phyloP scores from a whole-genome alignment of 2,888 invertebrate species.

The Scaptomyza caliginosa region DNA sequence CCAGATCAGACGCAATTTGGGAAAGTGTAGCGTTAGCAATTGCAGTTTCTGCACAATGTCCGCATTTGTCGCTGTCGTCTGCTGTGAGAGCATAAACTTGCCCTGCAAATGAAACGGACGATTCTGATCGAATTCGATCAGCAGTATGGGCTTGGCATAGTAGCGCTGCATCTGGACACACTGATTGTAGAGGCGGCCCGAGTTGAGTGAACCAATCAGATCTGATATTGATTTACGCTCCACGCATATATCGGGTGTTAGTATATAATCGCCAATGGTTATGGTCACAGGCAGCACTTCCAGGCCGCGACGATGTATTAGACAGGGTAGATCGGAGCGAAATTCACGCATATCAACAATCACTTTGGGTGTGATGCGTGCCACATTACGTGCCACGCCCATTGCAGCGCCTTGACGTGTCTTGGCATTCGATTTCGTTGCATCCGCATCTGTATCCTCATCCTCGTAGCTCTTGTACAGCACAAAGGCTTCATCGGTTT shows the following conservation, averaged over 20 bases:
- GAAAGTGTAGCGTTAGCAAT: constrained; percentile 97
- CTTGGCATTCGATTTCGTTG: constrained; percentile 87
- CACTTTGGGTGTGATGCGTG: constrained; percentile 84
- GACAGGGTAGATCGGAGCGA: constrained; percentile 96
- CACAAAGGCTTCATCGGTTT: constrained; percentile 87
- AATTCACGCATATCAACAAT: constrained; percentile 99
- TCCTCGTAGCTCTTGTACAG: constrained; percentile 79
- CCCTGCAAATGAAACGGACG: constrained; percentile 96
- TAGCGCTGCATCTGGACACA: constrained; percentile 96
- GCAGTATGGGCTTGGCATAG: constrained; percentile 93
- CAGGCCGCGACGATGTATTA: constrained; percentile 96
- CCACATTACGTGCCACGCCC: constrained; percentile 47
- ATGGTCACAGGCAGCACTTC: constrained; percentile 96
- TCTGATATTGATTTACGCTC: constrained; percentile 98
- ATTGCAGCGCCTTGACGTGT: constrained; percentile 85
- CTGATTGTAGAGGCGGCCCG: constrained; percentile 97
- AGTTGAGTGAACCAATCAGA: constrained; percentile 96
- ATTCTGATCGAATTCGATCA: constrained; percentile 98
- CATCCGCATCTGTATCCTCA: constrained; percentile 60
- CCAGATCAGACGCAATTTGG: constrained; percentile 96
- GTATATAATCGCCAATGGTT: constrained; percentile 97
- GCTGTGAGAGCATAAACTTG: constrained; percentile 91
- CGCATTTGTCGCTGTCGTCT: constrained; percentile 87
- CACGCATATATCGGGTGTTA: constrained; percentile 97
- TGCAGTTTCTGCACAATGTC: constrained; percentile 94